These are phyloP conservation scores for Cynodonichthys magdalenae DNA, from an alignment of 2,797 vertebrate species.

Conservation along the genomic window DNA sequence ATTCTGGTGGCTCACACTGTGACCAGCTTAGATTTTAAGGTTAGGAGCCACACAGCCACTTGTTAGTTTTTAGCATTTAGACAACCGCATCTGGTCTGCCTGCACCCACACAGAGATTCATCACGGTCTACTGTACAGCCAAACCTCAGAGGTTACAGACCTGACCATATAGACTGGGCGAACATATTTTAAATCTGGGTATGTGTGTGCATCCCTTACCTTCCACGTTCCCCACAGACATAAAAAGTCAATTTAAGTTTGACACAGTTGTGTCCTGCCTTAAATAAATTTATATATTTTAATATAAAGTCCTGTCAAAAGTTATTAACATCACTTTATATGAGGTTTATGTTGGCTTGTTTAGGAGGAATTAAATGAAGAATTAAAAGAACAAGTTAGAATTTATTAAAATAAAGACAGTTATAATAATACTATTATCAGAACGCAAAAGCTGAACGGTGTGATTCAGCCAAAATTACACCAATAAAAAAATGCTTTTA, in stretches of 20 bases:
- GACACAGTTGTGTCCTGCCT: conserved; percentile 31
- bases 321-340: too few species aligned
- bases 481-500: too few species aligned
- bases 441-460: too few species aligned
- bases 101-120: conserved; percentile 61
- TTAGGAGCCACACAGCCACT: conserved; percentile 65
- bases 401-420: too few species aligned
- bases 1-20: conserved; percentile 44
- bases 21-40: conserved; percentile 49
- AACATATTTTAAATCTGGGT: conserved; percentile 18
- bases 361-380: background rate
- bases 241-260: conserved; percentile 37
- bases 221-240: conserved; percentile 38
- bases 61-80: conserved; percentile 61
- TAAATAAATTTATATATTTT: conserved; percentile 20
- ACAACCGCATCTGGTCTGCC: conserved; percentile 69
- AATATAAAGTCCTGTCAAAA: too few species aligned
- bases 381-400: too few species aligned
- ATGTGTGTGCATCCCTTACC: conserved; percentile 16
- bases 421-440: too few species aligned
- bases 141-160: conserved; percentile 73
- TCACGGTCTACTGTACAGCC: conserved; percentile 60
- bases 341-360: conserved; percentile 4
- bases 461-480: too few species aligned
- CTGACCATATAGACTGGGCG: conserved; percentile 32